Conservation (phyloP, 2,888 invertebrate species). For the Mesoligia furuncula region DNA sequence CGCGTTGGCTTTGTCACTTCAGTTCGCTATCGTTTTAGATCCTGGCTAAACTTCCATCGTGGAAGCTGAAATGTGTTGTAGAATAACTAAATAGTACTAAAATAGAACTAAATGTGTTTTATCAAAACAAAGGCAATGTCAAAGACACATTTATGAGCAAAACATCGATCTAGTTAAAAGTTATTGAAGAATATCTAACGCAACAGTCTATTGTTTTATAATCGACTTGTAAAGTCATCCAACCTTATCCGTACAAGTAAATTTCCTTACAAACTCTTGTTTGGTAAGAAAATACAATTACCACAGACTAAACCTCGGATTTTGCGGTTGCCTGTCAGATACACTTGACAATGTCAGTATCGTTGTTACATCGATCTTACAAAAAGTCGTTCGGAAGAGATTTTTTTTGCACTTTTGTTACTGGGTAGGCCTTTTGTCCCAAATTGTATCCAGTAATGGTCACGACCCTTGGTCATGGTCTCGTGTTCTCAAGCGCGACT, state of each 20-base stretch:
- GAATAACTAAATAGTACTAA: conserved; percentile 10
- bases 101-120: conserved; percentile 5
- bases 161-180: neutral
- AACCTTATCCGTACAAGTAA: conserved; percentile 17
- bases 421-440: neutral
- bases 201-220: neutral
- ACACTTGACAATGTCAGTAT: conserved; percentile 48
- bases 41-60: conserved; percentile 31
- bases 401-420: neutral
- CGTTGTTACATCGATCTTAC: conserved; percentile 45
- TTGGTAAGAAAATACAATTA: conserved; percentile 77
- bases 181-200: neutral
- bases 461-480: too few species aligned
- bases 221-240: conserved; percentile 12
- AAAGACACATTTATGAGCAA: neutral
- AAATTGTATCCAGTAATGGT: neutral
- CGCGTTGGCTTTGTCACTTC: conserved; percentile 40
- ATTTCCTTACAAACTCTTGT: conserved; percentile 61
- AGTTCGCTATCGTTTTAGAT: conserved; percentile 57
- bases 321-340: conserved; percentile 62
- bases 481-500: neutral
- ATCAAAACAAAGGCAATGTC: conserved; percentile 7
- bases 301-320: conserved; percentile 70
- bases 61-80: conserved; percentile 9
- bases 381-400: conserved; percentile 7